These are phyloP conservation scores for Chalcosyrphus nemorum DNA, from an alignment of 2,888 invertebrate genomes.

Conservation along the genomic window DNA sequence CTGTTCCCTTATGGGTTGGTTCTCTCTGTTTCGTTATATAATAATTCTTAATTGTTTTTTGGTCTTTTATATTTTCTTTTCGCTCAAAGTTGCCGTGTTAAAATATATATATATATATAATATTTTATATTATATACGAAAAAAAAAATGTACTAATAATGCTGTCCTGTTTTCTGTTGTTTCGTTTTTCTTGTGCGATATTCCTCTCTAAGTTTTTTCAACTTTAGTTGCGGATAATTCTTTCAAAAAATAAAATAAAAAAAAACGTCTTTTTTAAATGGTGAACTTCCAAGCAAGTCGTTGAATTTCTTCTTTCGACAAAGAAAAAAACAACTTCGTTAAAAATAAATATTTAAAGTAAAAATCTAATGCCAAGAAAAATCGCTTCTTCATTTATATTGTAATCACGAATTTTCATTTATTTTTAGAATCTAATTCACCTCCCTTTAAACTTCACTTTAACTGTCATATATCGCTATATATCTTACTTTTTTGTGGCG, in stretches of 20 bases:
- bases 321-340: conserved; percentile 5
- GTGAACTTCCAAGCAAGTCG: conserved; percentile 47
- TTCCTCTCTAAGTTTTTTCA: conserved; percentile 63
- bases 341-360: conserved; percentile 23
- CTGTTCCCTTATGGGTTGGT: conserved; percentile 48
- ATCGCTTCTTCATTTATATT: conserved; percentile 62
- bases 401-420: conserved; percentile 45
- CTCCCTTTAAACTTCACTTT: conserved; percentile 7
- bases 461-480: conserved; percentile 50
- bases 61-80: conserved; percentile 32
- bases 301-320: conserved; percentile 16
- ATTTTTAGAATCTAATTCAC: conserved; percentile 22
- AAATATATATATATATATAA: conserved; percentile 53
- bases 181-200: conserved; percentile 39
- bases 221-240: conserved; percentile 63
- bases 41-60: conserved; percentile 36
- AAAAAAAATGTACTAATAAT: conserved; percentile 22
- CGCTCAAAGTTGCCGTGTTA: conserved; percentile 67
- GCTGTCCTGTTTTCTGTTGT: conserved; percentile 49
- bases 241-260: conserved; percentile 24
- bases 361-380: conserved; percentile 44
- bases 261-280: conserved; percentile 73
- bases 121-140: conserved; percentile 23
- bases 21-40: conserved; percentile 5
- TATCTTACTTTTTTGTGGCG: conserved; percentile 73